Conservation (phyloP, 1,140 invertebrate genomes). For the Reticulitermes speratus region DNA sequence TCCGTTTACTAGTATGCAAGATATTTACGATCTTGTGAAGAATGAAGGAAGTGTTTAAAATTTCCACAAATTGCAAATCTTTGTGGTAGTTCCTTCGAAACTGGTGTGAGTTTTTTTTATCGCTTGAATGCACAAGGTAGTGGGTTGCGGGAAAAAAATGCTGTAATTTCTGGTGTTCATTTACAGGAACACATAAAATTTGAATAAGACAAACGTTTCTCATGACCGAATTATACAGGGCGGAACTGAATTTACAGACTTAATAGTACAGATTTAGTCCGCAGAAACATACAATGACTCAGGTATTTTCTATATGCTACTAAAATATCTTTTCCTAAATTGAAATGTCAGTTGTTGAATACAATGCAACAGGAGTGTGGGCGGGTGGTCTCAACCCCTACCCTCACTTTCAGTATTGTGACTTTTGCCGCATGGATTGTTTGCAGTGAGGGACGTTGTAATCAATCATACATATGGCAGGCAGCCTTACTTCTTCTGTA, state of each 20-base stretch:
- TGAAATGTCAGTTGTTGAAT: neutral
- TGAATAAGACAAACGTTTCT: neutral
- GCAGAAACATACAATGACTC: neutral
- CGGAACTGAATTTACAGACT: neutral
- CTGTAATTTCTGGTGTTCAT: neutral
- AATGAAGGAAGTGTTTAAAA: neutral
- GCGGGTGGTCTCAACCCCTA: neutral
- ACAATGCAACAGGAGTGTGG: neutral
- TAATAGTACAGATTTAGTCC: neutral
- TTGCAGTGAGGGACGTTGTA: neutral
- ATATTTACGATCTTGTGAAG: neutral
- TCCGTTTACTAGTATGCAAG: neutral
- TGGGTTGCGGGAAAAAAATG: neutral
- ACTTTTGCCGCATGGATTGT: neutral
- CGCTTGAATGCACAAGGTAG: neutral
- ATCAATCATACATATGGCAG: neutral
- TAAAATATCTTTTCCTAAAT: neutral
- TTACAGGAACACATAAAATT: neutral
- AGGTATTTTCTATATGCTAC: neutral
- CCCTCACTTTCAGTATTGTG: neutral
- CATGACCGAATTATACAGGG: neutral
- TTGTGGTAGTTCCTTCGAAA: neutral
- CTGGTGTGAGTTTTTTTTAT: neutral
- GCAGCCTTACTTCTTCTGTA: neutral
- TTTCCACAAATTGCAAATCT: neutral